Base-by-base conservation (phyloP, 2,797 vertebrate genomes). In the Gymnothorax reevesii region DNA sequence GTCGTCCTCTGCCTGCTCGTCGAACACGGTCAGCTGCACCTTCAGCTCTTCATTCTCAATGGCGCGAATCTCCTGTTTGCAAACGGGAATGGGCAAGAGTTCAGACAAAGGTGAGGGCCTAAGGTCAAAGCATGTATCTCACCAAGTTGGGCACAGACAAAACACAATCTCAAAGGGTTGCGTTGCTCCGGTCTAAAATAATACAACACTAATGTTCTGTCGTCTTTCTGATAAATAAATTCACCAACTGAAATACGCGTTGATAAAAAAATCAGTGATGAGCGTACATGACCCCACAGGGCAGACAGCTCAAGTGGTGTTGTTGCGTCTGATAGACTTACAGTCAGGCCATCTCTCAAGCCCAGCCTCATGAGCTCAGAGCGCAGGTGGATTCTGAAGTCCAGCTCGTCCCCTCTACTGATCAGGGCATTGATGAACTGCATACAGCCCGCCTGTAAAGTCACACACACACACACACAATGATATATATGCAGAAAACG, bases 301-400 rank as follows among this genome's bases (percentile, higher is more conserved):
- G n/a, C 22, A 69, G 5, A 9, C 20, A 79, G 66, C 86, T 1
- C 2, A 8, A 88, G 66, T 42, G 59, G 42, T 49, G 33, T 15
- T 49, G 42, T 42, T 42, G 52, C 9, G 17, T 77, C 59, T 27
- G 57, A 80, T 88, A 87, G 84, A 83, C 89, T 88, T 92, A 99
- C 98, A 95, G 88, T 95, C 66, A 99, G 94, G 57, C 92, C 90
- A 0, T 96, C 94, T 89, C 92, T 93, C 33, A 99, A 94, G 75
- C 98, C 98, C 85, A 97, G 92, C 85, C 97, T 96, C 89, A 96
- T 96, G 83, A 99, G 93, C 90, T 99, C 98, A 82, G 97, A 98
- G 87, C 98, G 96, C 90, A 99, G 96, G 90, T 99, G 98, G 92
- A 99, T 95, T 93, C 97, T 96, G 91, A 98, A 98, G 92, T 99